Evolutionary conservation across 2,113 vertebrate genomes (phyloP), one percentile per base, ranked within the genome.

Genomic region (Gavia stellata): DNA sequence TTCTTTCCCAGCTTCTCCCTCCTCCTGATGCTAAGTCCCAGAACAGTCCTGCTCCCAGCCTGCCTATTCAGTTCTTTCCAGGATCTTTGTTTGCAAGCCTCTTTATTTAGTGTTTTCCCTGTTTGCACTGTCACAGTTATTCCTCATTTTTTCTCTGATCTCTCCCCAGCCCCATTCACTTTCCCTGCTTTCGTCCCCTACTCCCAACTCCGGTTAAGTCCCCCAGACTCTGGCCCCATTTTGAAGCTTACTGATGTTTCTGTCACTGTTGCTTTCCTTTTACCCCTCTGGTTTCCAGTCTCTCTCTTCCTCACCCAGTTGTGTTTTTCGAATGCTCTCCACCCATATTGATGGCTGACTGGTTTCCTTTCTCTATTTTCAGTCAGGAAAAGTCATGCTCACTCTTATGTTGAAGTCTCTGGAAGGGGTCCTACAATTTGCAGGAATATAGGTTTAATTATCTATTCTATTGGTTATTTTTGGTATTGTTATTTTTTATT

Each of bases 141-240:
- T 78, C 28, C 6, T 71, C 19, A 25, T 21, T 58, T 72, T 72
- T 31, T 9, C 25, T 75, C 29, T 53, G 18, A 73, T 78, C 7
- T 25, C 8, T 75, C 42, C n/a, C 4, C 33, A 75, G 12, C 7
- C 12, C 15, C 28, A 67, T 58, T 56, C 7, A 24, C 24, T 63
- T 80, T n/a, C n/a, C 58, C 19, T 33, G 8, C 17, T 67, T 78
- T 86, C 67, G 63, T 75, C 16, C 7, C 6, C 23, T 50, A 4
- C 15, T 59, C 8, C 18, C 11, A 50, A 1, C 55, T 4, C 25
- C 8, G 3, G 8, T 55, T 40, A 25, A 28, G 15, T 20, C 14
- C 26, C 5, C 11, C 8, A 93, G 20, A 38, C 8, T 50, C 21
- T 66, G 36, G 6, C 4, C 10, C 17, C 0, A 0, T 71, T 78